Base-by-base conservation (phyloP, 2,888 invertebrate species). In the Dryobotodes eremita region DNA sequence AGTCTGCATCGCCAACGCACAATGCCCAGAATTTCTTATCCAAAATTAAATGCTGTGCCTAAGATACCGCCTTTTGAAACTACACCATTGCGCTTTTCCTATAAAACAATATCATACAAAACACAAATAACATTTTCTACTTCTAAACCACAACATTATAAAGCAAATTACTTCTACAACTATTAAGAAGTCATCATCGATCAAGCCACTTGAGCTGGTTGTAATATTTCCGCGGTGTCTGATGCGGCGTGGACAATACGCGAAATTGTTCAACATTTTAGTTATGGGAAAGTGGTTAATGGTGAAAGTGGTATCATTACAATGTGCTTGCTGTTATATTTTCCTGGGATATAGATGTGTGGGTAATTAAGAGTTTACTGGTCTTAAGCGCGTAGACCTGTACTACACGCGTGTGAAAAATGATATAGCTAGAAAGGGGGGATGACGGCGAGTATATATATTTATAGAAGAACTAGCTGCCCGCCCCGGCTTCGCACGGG, bases 241-340 rank as follows among this genome's bases (percentile, higher is more conserved):
- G 84, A 87, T 87, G 79, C 66, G 55, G 69, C 88, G 80, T 88
- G 77, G 72, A 88, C 76, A 80, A 88, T 75, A 71, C 88, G 85
- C 66, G 69, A 80, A 80, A 85, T 85, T 77, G 62, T 36, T 71
- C 36, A 75, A n/a, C 83, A 71, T 26, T 74, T 79, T 72, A 82
- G 72, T 26, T 72, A 74, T 79, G 89, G 75, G 87, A 88, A 87
- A 89, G 89, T 84, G 48, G 55, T 48, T 61, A 68, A 84, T 31
- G 69, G 88, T 70, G 88, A 88, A 88, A 88, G 88, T 76, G 36
- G 26, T 74, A 50, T 71, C 31, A 68, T 86, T 76, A 80, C 55
- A 80, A 53, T 66, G 15, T 59, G 36, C 36, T 79, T 59, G 36
- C 36, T 79, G 68, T 71, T 75, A 78, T 78, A 78, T 74, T 77